Base-by-base conservation (phyloP, 1,140 invertebrate species). In the Myzus persicae region DNA sequence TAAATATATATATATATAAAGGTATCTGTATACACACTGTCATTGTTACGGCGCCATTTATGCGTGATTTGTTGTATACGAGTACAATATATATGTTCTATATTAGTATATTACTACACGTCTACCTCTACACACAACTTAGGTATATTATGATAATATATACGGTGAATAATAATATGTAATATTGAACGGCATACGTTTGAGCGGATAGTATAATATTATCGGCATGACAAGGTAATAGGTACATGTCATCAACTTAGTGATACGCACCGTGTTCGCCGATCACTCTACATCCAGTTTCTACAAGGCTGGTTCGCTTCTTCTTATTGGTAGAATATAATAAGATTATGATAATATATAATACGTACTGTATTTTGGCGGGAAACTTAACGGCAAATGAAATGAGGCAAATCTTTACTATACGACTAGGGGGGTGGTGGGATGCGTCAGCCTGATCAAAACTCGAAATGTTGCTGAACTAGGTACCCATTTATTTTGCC, bases 31-130 rank as follows among this genome's bases (percentile, higher is more conserved):
- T n/a, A 76, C 31, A 18, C n/a, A n/a, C 59, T 18, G n/a, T n/a
- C 59, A n/a, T 76, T n/a, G 59, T 76, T 76, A 76, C 59, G 14
- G 59, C n/a, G 59, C 59, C 59, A 76, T 76, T 76, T 76, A 76
- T 76, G 31, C 14, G 31, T 76, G 59, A 76, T 76, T 76, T 76
- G 59, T 76, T 31, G 26, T 67, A n/a, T n/a, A 76, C n/a, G 59
- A 67, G 59, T 67, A 67, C 14, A 48, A 1, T 31, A 31, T 9
- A 8, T n/a, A n/a, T 67, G 59, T 67, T 31, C 31, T 67, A 67
- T 67, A 67, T 67, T n/a, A 67, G 31, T 67, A 67, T n/a, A 67
- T 67, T 67, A 67, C 59, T 67, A 67, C 59, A 67, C 31, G 18
- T n/a, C 59, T 14, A 67, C 11, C 18, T n/a, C n/a, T n/a, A 67